phyloP scores from a whole-genome alignment of 2,113 vertebrate species.

The Puffinus mauretanicus region DNA sequence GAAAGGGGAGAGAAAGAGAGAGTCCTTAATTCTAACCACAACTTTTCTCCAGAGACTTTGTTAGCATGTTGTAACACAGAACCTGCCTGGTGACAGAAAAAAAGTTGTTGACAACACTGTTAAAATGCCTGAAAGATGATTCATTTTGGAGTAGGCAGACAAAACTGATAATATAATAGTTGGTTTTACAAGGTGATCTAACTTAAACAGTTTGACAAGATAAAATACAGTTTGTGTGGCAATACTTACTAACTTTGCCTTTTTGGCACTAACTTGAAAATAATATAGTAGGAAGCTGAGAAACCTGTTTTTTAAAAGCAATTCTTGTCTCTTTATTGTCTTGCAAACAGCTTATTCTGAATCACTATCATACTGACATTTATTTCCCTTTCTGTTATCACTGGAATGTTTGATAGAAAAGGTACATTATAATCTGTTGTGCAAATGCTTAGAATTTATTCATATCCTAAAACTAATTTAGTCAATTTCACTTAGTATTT shows the following conservation, averaged over 20 bases:
- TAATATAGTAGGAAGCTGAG: not conserved
- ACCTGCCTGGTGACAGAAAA: not conserved
- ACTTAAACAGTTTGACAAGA: not conserved
- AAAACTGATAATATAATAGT: not conserved
- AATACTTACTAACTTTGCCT: not conserved
- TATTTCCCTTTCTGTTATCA: slow-evolving; percentile 8
- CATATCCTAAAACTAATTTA: not conserved
- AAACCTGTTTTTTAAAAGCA: not conserved
- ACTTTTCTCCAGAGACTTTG: not conserved
- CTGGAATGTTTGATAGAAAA: not conserved
- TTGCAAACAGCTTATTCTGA: not conserved
- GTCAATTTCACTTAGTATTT: not conserved
- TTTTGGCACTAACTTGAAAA: not conserved
- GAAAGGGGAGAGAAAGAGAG: not conserved
- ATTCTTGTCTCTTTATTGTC: not conserved
- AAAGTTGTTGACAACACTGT: not conserved
- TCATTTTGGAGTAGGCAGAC: not conserved
- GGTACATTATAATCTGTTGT: not conserved
- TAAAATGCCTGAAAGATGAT: not conserved
- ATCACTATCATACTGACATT: not conserved
- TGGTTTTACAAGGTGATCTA: not conserved
- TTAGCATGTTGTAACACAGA: not conserved
- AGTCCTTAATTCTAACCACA: not conserved
- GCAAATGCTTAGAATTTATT: not conserved
- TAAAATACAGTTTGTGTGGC: not conserved